Conservation (phyloP, 1,140 invertebrate species). For the Diachasmimorpha longicaudata region DNA sequence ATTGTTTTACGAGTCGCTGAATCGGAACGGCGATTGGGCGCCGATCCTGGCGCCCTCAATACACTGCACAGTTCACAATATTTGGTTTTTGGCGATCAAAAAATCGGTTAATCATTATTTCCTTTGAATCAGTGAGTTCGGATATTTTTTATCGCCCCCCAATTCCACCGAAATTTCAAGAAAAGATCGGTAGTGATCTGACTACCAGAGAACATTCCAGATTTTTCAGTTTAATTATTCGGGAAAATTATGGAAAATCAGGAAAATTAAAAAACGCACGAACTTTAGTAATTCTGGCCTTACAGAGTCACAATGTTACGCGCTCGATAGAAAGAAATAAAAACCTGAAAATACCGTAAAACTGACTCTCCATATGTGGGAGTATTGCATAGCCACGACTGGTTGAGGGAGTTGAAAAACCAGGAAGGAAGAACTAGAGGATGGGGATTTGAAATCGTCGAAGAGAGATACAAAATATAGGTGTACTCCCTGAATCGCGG, state of each 20-base stretch:
- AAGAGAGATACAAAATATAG: not conserved
- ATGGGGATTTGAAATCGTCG: not conserved
- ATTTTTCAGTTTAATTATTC: no score
- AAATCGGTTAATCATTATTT: not conserved
- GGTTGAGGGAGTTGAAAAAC: slow-evolving; percentile 17
- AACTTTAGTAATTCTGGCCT: no score
- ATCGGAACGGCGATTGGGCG: slow-evolving; percentile 52
- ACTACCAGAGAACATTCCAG: no score
- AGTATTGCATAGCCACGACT: not conserved
- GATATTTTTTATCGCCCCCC: no score
- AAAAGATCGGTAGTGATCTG: no score
- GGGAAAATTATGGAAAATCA: no score
- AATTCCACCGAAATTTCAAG: no score
- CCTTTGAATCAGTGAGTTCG: no score
- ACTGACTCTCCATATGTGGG: not conserved
- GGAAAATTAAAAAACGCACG: no score
- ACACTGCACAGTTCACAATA: not conserved
- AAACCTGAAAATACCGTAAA: not conserved
- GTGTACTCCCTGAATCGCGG: not conserved
- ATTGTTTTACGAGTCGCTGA: slow-evolving; percentile 61
- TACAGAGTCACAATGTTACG: not conserved
- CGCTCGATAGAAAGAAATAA: not conserved
- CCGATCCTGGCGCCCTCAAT: slow-evolving; percentile 19
- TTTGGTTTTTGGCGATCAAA: not conserved
- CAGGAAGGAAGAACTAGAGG: slow-evolving; percentile 29